Evolutionary conservation across 2,113 vertebrate genomes (phyloP).

Genomic region (western clawed frog (Xenopus tropicalis)): DNA sequence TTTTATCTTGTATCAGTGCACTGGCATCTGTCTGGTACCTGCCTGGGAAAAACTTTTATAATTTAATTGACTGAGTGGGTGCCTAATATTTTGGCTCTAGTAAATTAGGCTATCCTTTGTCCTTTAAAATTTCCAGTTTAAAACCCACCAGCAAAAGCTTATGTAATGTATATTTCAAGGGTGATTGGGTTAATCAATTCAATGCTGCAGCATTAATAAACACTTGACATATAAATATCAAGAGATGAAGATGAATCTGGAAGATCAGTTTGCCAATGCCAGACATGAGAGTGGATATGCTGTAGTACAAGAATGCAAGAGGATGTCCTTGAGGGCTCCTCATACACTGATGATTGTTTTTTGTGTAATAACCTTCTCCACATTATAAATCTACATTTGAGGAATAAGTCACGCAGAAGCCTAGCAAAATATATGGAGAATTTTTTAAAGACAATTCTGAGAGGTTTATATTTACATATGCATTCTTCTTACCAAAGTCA

Average conservation of each 20-base stretch:
- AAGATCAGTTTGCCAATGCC: constrained; percentile 11
- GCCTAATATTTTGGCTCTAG: no score
- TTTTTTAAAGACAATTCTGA: not conserved
- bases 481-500: constrained; percentile 1
- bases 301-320: constrained; percentile 3
- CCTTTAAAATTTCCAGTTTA: no score
- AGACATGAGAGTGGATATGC: constrained; percentile 1
- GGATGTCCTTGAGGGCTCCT: constrained; percentile 2
- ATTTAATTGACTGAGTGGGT: no score
- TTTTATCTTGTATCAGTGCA: no score
- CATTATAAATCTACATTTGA: constrained; percentile 14
- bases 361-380: constrained; percentile 5
- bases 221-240: constrained; percentile 13
- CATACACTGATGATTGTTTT: constrained; percentile 12
- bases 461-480: not conserved
- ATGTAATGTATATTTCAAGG: not conserved
- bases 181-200: not conserved
- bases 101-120: no score
- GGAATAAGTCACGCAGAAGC: constrained; percentile 5
- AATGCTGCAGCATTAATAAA: not conserved
- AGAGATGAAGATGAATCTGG: constrained; percentile 4
- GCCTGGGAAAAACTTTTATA: no score
- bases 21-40: no score
- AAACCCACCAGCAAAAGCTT: no score
- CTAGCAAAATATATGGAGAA: not conserved